Evolutionary conservation across 2,113 vertebrate species (phyloP), one percentile per base, ranked within the genome.

Genomic region (Bostrychus sinensis): DNA sequence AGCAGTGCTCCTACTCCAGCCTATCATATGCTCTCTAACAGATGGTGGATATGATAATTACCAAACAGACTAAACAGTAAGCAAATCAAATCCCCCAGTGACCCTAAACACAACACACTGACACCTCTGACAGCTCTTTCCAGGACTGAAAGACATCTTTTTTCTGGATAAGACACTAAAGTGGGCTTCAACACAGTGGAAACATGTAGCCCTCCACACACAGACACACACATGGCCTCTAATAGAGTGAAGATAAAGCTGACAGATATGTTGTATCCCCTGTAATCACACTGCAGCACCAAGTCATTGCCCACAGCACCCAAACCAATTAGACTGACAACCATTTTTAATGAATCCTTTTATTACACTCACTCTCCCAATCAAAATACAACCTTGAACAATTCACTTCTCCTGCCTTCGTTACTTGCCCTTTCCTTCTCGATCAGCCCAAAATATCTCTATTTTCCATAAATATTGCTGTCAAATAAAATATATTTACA

Each of bases 41-140:
- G 86, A 88, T 86, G 81, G 86, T 51, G 63, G 53, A 65, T 62
- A 72, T 79, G 70, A 77, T 82, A 80, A 84, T 82, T 76, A 74
- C 56, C 80, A 70, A 63, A 66, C 60, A 67, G 50, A 56, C 75
- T 61, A 61, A 80, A 74, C 78, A 73, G 51, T 70, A 70, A 77
- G 56, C 51, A 45, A 71, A 77, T 20, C 23, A 62, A 70, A 65
- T 66, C 26, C 42, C 46, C 73, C 56, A 8, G 57, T n/a, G 54
- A 48, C 51, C 5, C 51, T 12, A 26, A 53, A 36, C 68, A 59
- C n/a, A 73, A 28, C 41, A 30, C 63, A 56, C 22, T 38, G 20
- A 42, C 57, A 76, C 66, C 72, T 68, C 45, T 62, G 66, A 69
- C 62, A 58, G 56, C 57, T 39, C 19, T 23, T 48, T 74, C 48